Conservation (phyloP, 2,797 vertebrate species). For the Danio choprae region DNA sequence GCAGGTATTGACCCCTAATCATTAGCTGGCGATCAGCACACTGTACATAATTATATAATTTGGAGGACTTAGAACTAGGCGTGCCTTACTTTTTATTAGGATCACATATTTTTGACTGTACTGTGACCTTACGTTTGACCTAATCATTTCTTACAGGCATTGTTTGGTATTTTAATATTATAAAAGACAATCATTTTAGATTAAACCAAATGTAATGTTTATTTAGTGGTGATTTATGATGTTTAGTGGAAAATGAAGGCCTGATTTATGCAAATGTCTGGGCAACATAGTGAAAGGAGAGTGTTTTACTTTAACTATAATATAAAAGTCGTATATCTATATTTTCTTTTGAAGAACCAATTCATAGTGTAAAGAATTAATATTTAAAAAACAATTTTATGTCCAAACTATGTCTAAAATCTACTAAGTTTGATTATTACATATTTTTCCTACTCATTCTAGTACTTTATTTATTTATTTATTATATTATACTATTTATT, state of each 20-base stretch:
- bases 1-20: slow-evolving; percentile 46
- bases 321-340: too few relatives aligned
- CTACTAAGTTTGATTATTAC: too few relatives aligned
- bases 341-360: too few relatives aligned
- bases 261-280: slow-evolving; percentile 1
- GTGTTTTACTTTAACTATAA: too few relatives aligned
- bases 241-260: not conserved
- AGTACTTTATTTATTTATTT: too few relatives aligned
- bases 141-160: slow-evolving; percentile 34
- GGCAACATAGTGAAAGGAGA: not conserved
- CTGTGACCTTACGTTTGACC: slow-evolving; percentile 10
- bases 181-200: slow-evolving; percentile 8
- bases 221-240: not conserved
- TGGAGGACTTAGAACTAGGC: not conserved
- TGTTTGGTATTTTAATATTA: slow-evolving; percentile 32
- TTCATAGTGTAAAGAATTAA: too few relatives aligned
- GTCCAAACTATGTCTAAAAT: too few relatives aligned
- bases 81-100: slow-evolving; percentile 9
- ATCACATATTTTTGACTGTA: slow-evolving; percentile 19
- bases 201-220: slow-evolving; percentile 5
- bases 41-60: slow-evolving; percentile 46
- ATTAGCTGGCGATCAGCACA: slow-evolving; percentile 45
- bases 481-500: too few relatives aligned
- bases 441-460: too few relatives aligned
- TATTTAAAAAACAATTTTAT: too few relatives aligned